Conservation (phyloP, 1,140 invertebrate genomes). For the Hylaeus volcanicus region DNA sequence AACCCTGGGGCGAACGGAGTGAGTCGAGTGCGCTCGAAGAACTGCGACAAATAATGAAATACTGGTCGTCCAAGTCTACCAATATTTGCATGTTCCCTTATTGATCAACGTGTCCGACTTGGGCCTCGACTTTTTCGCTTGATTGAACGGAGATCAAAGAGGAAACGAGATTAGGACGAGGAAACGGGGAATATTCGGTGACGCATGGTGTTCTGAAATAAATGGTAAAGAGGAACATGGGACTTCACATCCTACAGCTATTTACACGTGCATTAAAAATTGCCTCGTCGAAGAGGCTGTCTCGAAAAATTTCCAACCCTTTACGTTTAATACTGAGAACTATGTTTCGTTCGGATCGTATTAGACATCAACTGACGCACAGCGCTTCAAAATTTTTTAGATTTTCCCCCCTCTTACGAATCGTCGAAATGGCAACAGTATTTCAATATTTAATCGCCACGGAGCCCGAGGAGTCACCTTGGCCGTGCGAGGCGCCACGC, state of each 20-base stretch:
- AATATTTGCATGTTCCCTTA: background rate
- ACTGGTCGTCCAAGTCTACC: background rate
- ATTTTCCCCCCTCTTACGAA: too few relatives aligned
- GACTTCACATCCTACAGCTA: too few relatives aligned
- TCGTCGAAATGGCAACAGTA: background rate
- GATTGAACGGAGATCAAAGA: conserved; percentile 14
- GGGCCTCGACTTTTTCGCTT: conserved; percentile 5
- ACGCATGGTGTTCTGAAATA: too few relatives aligned
- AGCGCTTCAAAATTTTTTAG: too few relatives aligned
- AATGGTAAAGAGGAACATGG: background rate
- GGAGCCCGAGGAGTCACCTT: background rate
- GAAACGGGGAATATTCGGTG: background rate
- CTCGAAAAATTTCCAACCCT: too few relatives aligned
- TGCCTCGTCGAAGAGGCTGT: too few relatives aligned
- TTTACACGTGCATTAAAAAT: too few relatives aligned
- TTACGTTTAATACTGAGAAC: too few relatives aligned
- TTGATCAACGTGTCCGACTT: background rate
- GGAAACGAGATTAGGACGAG: conserved; percentile 7
- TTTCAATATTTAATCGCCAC: background rate
- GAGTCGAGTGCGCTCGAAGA: background rate
- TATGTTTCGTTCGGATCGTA: too few relatives aligned
- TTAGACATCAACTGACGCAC: too few relatives aligned
- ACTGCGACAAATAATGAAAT: background rate
- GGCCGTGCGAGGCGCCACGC: conserved; percentile 16
- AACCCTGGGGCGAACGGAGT: background rate